Conservation (phyloP, 2,113 vertebrate genomes). For the Xenopus tropicalis region DNA sequence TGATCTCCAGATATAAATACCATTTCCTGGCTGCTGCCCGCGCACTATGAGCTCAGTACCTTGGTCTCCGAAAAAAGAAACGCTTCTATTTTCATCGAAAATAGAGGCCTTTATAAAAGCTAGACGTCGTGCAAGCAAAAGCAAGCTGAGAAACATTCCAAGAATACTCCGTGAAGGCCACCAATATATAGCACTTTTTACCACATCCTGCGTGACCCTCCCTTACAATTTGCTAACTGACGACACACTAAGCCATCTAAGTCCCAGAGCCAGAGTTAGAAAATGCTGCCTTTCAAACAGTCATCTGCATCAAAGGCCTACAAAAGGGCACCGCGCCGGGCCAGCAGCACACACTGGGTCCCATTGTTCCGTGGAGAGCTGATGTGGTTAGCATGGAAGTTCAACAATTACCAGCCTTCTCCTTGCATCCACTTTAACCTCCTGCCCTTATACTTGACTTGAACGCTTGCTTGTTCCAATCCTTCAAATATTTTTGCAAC, state of each 20-base stretch:
- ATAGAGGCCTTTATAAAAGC: conserved; percentile 48
- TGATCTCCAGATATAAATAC: conserved; percentile 20
- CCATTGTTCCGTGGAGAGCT: conserved; percentile 64
- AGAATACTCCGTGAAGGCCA: conserved; percentile 51
- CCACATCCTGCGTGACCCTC: conserved; percentile 57
- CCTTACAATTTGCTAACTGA: conserved; percentile 55
- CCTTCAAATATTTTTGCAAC: conserved; percentile 15
- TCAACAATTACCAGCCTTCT: conserved; percentile 65
- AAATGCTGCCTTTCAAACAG: conserved; percentile 49
- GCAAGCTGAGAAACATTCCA: conserved; percentile 51
- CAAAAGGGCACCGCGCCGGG: conserved; percentile 50
- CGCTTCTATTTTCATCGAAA: conserved; percentile 48
- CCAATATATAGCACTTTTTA: conserved; percentile 44
- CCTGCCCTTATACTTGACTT: conserved; percentile 53
- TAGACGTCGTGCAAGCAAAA: conserved; percentile 56
- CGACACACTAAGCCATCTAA: conserved; percentile 53
- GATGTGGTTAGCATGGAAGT: conserved; percentile 55
- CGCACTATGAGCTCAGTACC: conserved; percentile 61
- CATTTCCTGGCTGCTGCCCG: conserved; percentile 44
- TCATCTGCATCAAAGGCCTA: conserved; percentile 57
- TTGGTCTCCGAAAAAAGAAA: conserved; percentile 45
- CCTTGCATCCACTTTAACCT: conserved; percentile 50
- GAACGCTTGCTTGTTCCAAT: conserved; percentile 11
- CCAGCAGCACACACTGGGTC: conserved; percentile 58
- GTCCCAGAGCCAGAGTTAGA: conserved; percentile 47